Evolutionary conservation across 2,888 invertebrate species (phyloP), one percentile per base, ranked within the genome.

Genomic region (Tuta absoluta): DNA sequence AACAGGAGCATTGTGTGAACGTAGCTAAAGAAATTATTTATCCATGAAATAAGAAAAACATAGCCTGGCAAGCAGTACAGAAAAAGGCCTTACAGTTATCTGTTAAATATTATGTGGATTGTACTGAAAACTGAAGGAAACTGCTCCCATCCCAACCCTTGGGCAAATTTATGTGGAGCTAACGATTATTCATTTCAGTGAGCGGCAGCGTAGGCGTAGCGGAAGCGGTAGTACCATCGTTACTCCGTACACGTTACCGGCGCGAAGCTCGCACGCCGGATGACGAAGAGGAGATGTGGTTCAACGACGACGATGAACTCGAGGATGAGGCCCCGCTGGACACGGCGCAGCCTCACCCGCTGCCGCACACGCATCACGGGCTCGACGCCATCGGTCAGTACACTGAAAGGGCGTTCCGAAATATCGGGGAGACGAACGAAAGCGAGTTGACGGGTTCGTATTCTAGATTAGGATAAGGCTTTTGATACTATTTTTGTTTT

Each of bases 221-320:
- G 28, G 89, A 89, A 73, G 91, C 84, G 68, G 96, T 95, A 73
- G 95, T 96, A 62, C 95, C 96, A 64, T 95, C 97, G 66, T 95
- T 98, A 77, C 92, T 98, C 72, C 93, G 97, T 71, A 82, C 89
- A 80, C 94, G 98, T 72, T 98, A 96, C 89, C 93, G 98, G 69
- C 94, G 98, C 69, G 98, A 99, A 90, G 97, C 97, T 74, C 94
- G 98, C 64, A 96, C 98, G 84, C 94, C 98, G 77, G 99, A 99
- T 71, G 98, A 99, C 80, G 99, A 99, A 76, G 99, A 99, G 81
- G 99, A 99, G 90, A 97, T 98, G 95, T 99, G 98, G 98, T 99
- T 99, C 89, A 98, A 98, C 82, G 98, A 98, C 77, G 99, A 99
- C 71, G 98, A 98, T 82, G 98, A 98, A 82, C 95, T 96, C 70